Conservation (phyloP, 2,113 vertebrate genomes). For the Gobius niger region DNA sequence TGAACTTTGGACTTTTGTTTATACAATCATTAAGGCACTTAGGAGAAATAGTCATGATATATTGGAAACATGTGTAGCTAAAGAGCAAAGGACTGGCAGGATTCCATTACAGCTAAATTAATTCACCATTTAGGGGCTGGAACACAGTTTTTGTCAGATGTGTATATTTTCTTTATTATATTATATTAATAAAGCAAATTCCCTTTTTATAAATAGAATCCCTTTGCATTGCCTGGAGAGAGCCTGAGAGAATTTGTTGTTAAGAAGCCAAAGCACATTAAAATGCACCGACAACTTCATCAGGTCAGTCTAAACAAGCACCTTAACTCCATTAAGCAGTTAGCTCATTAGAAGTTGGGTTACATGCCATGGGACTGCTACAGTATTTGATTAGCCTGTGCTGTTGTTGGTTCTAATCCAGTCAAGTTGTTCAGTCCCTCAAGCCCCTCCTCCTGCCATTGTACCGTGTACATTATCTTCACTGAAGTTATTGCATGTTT, state of each 20-base stretch:
- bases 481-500: conserved; percentile 28
- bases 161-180: too few relatives aligned
- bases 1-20: conserved; percentile 67
- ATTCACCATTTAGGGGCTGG: not conserved
- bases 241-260: conserved; percentile 21
- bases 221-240: conserved; percentile 7
- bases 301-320: conserved; percentile 57
- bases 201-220: not conserved
- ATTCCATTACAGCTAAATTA: not conserved
- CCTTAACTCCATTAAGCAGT: conserved; percentile 67
- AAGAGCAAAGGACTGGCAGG: conserved; percentile 1
- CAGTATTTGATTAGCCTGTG: not conserved
- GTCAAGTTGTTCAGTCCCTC: not conserved
- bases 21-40: conserved; percentile 48
- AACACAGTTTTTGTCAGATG: not conserved
- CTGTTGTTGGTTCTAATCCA: not conserved
- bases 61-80: conserved; percentile 18
- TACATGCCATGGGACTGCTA: conserved; percentile 15
- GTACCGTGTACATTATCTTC: not conserved
- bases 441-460: not conserved
- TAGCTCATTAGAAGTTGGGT: conserved; percentile 55
- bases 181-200: not conserved
- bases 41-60: conserved; percentile 41
- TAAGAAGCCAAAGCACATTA: conserved; percentile 56
- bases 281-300: conserved; percentile 60